phyloP scores from a whole-genome alignment of 2,797 vertebrate species.

The Columba guinea region DNA sequence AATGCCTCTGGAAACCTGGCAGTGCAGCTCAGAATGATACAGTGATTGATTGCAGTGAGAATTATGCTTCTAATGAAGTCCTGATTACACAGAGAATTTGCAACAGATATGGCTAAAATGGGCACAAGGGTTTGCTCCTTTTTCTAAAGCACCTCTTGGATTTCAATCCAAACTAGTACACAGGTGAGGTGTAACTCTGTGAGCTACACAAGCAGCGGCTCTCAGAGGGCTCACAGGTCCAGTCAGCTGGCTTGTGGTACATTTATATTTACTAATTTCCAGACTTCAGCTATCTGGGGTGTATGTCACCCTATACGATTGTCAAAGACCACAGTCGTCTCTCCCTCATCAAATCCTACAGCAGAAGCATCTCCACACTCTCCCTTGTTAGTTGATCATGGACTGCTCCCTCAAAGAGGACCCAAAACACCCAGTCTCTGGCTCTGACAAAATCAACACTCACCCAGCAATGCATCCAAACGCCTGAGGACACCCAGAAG shows the following conservation, averaged over 20 bases:
- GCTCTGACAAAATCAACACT: background rate
- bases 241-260: background rate
- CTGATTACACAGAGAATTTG: constrained; percentile 11
- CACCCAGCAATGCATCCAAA: background rate
- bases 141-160: background rate
- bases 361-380: background rate
- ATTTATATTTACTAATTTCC: background rate
- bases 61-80: constrained; percentile 47
- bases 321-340: background rate
- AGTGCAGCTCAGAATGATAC: constrained; percentile 18
- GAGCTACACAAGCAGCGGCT: background rate
- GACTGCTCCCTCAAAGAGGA: background rate
- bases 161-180: background rate
- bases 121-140: background rate
- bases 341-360: background rate
- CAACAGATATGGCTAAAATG: constrained; percentile 18
- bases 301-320: background rate
- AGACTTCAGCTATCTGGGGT: background rate
- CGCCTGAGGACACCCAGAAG: constrained; percentile 20
- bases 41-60: constrained; percentile 41
- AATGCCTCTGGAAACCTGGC: constrained; percentile 50
- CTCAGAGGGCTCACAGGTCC: background rate
- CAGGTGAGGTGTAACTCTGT: background rate
- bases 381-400: background rate
- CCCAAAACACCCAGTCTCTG: background rate